A percentile compares a stretch with the other conserved stretches of the same genome.
Evolutionary conservation across 2,888 invertebrate genomes (phyloP).

Genomic region (Parelbella ahira): DNA sequence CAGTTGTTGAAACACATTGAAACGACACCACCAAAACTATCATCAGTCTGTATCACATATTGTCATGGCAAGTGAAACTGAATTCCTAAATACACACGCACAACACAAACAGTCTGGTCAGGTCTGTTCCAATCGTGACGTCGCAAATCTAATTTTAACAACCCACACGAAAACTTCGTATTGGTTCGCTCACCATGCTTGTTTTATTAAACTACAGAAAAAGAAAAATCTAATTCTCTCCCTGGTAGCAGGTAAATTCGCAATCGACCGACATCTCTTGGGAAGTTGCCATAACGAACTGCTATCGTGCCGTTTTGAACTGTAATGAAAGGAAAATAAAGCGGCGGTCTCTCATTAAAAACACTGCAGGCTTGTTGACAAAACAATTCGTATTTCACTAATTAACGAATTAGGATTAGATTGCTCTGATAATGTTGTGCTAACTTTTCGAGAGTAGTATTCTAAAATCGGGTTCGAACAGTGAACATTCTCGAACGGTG

Average conservation of each 20-base stretch:
- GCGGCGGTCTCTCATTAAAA: neutral
- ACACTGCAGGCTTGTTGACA: neutral
- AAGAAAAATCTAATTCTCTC: conserved; percentile 43
- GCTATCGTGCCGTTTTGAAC: conserved; percentile 33
- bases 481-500: too few relatives aligned
- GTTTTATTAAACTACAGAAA: conserved; percentile 23
- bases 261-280: conserved; percentile 48
- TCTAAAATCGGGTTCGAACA: too few relatives aligned
- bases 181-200: too few relatives aligned
- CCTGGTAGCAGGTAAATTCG: conserved; percentile 69
- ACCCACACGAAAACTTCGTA: too few relatives aligned
- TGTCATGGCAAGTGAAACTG: neutral
- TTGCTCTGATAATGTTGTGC: too few relatives aligned
- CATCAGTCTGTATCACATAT: too few relatives aligned
- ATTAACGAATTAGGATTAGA: conserved; percentile 1
- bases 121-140: too few relatives aligned
- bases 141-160: too few relatives aligned
- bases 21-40: too few relatives aligned
- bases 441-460: too few relatives aligned
- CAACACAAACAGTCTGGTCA: too few relatives aligned
- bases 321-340: conserved; percentile 1
- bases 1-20: too few relatives aligned
- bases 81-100: neutral
- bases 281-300: conserved; percentile 39
- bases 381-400: conserved; percentile 5